A percentile compares a stretch with the other conserved stretches of the same genome.
These are phyloP conservation scores for Onchidella celtica DNA, from an alignment of 2,888 invertebrate species.

Conservation along the genomic window DNA sequence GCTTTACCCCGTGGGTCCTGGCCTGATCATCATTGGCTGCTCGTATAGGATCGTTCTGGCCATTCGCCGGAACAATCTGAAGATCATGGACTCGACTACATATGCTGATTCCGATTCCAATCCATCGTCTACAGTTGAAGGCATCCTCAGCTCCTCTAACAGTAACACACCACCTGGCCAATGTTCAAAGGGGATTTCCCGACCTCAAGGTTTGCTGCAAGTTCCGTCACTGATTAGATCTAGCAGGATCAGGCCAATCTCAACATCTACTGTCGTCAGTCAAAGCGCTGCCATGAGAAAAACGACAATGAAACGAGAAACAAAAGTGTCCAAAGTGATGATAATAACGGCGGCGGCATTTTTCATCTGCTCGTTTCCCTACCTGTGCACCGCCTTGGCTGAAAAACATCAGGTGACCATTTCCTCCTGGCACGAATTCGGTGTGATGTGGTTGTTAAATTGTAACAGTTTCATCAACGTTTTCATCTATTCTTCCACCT, in stretches of 20 bases:
- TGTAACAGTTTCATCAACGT: conserved; percentile 28
- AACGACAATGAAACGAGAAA: not conserved
- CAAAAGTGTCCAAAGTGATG: conserved; percentile 26
- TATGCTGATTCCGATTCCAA: not conserved
- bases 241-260: not conserved
- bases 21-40: conserved; percentile 9
- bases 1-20: conserved; percentile 31
- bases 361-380: conserved; percentile 6
- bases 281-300: not conserved
- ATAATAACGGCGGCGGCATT: conserved; percentile 16
- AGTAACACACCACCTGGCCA: not conserved
- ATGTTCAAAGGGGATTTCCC: not conserved
- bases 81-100: not conserved
- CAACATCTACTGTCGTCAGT: not conserved
- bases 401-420: not conserved
- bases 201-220: not conserved
- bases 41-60: not conserved
- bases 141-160: too few relatives aligned
- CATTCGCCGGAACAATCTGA: not conserved
- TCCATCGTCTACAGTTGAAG: too few relatives aligned
- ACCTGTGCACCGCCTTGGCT: not conserved
- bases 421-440: not conserved
- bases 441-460: conserved; percentile 10
- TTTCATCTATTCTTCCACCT: conserved; percentile 21
- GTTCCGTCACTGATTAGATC: not conserved